Base-by-base conservation (phyloP, 2,888 invertebrate species). In the Microplitis deprimator region DNA sequence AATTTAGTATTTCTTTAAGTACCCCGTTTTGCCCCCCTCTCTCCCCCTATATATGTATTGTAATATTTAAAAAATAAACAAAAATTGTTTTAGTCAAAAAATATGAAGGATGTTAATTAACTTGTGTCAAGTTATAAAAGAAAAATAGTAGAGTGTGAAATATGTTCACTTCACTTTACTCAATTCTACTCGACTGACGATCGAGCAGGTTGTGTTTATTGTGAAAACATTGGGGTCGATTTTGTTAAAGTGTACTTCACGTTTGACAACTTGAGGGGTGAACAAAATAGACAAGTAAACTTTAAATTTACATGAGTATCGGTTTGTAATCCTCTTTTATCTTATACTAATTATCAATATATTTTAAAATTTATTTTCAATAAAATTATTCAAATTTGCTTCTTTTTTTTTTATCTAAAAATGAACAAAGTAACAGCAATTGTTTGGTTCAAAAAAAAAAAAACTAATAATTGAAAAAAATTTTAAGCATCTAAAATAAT, bases 191-290 rank as follows among this genome's bases (percentile, higher is more conserved):
- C 72, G 60, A 62, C 62, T 82, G 80, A 78, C 81, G 80, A 78
- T 74, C 81, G 85, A 84, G 84, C 88, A 87, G 87, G 88, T 87
- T 86, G 85, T 88, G 85, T 88, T 88, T 87, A 86, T 86, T 85
- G 77, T 87, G 85, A 88, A 86, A 88, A 87, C 85, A 87, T 72
- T 78, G 79, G 79, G 83, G 77, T 68, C 59, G 72, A 77, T 72
- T 50, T 13, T 17, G 68, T 68, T 29, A 68, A 72, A 68, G 68
- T 72, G 68, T 68, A 7, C 71, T 71, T 60, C 16, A 59, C 39
- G 72, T 72, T 72, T 41, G 67, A 71, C 62, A 59, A 61, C n/a
- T 20, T 39, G 39, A 41, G 72, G 72, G 68, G 64, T 13, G 39
- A 64, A 60, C 61, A 61, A 60, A 61, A 61, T 38, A 60, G 59